Percentiles rank a stretch among this genome's conserved stretches.
phyloP scores from a whole-genome alignment of 2,888 invertebrate species.

The Pteria penguin region DNA sequence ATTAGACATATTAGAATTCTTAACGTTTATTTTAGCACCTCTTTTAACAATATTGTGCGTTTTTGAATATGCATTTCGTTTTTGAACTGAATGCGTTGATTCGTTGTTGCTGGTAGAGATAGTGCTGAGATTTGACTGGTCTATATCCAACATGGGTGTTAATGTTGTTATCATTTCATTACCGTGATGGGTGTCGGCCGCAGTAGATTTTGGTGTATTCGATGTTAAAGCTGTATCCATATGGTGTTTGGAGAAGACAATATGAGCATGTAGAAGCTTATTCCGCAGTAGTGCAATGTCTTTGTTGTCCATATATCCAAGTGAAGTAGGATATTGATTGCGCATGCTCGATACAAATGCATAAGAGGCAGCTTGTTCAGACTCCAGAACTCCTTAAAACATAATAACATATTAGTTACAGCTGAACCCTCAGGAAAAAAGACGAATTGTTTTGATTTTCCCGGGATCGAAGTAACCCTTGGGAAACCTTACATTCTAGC shows the following conservation, averaged over 20 bases:
- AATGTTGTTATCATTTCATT: too few relatives aligned
- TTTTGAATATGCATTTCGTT: background rate
- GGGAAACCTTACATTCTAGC: too few relatives aligned
- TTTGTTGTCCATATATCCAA: slow-evolving; percentile 41
- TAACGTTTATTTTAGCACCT: background rate
- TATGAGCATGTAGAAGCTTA: slow-evolving; percentile 39
- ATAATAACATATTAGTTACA: background rate
- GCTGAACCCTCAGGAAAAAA: too few relatives aligned
- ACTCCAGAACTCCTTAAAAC: slow-evolving; percentile 22
- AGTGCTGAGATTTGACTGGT: background rate
- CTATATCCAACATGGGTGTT: background rate
- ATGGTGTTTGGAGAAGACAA: slow-evolving; percentile 32
- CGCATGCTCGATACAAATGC: slow-evolving; percentile 50
- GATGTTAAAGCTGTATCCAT: background rate
- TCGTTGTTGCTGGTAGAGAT: background rate
- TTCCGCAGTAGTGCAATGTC: slow-evolving; percentile 45
- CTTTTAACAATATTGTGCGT: background rate
- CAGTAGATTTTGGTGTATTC: background rate
- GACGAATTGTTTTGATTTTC: too few relatives aligned
- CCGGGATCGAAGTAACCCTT: too few relatives aligned
- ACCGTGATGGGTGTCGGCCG: too few relatives aligned
- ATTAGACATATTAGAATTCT: background rate
- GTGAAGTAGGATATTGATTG: slow-evolving; percentile 43
- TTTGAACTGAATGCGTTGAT: background rate
- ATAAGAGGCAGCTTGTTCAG: slow-evolving; percentile 42